Base-by-base conservation (phyloP, 2,888 invertebrate species). In the Epinotia bilunana region DNA sequence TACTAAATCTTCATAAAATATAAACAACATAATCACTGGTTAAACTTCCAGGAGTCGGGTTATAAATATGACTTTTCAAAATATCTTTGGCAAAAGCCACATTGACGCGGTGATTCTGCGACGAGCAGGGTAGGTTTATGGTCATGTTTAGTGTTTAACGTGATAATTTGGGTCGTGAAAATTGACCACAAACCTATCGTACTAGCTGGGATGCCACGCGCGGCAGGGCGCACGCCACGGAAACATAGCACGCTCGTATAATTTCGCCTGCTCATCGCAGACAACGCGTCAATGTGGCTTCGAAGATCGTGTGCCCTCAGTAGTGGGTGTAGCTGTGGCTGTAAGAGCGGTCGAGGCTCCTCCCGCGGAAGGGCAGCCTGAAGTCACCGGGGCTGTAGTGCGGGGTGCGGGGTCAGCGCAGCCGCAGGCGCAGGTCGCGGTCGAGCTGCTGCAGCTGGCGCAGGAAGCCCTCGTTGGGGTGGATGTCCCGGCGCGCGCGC, bases 381-480 rank as follows among this genome's bases (percentile, higher is more conserved):
- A 83, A 78, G 58, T 88, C 85, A 78, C 83, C 80, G 49, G 90
- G 80, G 79, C 87, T 84, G 84, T 84, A 83, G 77, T 85, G 84
- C 69, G 89, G 84, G 73, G 90, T 87, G 79, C 85, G 84, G 78
- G 88, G 92, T 94, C 93, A 93, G 92, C 92, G 93, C 79, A 89
- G 79, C 79, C 95, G 93, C 77, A 94, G 90, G 80, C 95, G 94
- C 75, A 95, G 90, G 83, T 95, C 95, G 82, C 95, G 93, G 87
- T 95, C 95, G 69, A 97, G 94, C 79, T 95, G 95, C 76, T 97
- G 96, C 77, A 98, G 91, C 83, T 97, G 97, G 73, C 95, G 95
- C 74, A 98, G 90, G 90, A 98, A 98, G 74, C 97, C 97, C 81
- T 96, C 95, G 86, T 98, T 98, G 62, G 98, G 97, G 83, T 96